Evolutionary conservation across 1,140 invertebrate genomes (phyloP).

Genomic region (Sycophaga agraensis): DNA sequence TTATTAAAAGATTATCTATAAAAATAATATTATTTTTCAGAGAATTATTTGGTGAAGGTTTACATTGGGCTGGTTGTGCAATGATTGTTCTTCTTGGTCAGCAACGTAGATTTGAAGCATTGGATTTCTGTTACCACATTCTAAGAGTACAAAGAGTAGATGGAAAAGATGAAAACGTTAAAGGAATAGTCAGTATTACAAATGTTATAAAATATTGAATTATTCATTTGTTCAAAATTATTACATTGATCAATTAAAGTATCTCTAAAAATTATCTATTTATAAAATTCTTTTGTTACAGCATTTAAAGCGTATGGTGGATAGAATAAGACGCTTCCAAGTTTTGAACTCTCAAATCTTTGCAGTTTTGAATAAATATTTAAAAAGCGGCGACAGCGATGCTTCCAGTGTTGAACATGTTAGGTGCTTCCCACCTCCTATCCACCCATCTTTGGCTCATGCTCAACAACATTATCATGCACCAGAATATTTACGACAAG

Average conservation of each 20-base stretch:
- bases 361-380: constrained; percentile 93
- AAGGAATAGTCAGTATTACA: constrained; percentile 85
- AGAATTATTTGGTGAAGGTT: constrained; percentile 96
- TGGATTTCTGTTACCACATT: constrained; percentile 99
- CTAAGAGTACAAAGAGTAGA: constrained; percentile 94
- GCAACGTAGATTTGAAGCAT: constrained; percentile 93
- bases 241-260: too few species aligned
- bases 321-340: constrained; percentile 95
- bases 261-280: too few species aligned
- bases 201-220: too few species aligned
- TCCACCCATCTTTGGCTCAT: constrained; percentile 72
- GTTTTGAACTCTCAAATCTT: constrained; percentile 99
- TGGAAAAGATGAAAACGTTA: constrained; percentile 93
- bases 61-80: constrained; percentile 99
- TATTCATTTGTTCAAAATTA: too few species aligned
- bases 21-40: constrained; percentile 59
- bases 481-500: constrained; percentile 62
- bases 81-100: constrained; percentile 97
- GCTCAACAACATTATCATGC: constrained; percentile 64
- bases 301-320: constrained; percentile 95
- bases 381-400: constrained; percentile 82
- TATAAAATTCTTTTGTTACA: constrained; percentile 53
- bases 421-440: constrained; percentile 92
- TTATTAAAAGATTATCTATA: background rate
- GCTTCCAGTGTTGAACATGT: constrained; percentile 93